Evolutionary conservation across 2,113 vertebrate species (phyloP).

Genomic region (Brevimyrus niger): DNA sequence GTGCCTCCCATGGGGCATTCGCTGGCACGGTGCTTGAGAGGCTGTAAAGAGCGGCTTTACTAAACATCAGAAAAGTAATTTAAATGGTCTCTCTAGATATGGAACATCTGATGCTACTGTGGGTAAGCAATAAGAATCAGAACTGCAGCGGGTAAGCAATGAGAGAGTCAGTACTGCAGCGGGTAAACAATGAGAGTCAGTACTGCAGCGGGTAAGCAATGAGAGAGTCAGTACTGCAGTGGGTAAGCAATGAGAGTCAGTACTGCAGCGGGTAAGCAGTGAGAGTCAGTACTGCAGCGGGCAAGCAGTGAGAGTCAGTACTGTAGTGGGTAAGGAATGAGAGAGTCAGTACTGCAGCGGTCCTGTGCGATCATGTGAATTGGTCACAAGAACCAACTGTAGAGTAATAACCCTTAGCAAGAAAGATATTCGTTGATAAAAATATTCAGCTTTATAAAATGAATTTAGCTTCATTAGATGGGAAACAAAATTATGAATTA

Average conservation of each 20-base stretch:
- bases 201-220: too few relatives aligned
- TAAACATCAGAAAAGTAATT: background rate
- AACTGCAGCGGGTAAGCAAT: background rate
- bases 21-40: background rate
- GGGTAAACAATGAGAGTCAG: too few relatives aligned
- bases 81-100: background rate
- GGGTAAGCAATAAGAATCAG: background rate
- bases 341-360: background rate
- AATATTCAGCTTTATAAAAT: background rate
- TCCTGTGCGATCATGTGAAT: background rate
- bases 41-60: background rate
- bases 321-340: too few relatives aligned
- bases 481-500: too few relatives aligned
- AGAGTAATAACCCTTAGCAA: background rate
- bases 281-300: background rate
- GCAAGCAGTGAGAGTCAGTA: background rate
- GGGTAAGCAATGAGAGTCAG: background rate
- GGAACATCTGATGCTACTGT: background rate
- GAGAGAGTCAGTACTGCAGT: too few relatives aligned
- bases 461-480: too few relatives aligned
- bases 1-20: background rate
- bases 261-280: background rate
- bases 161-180: background rate
- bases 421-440: background rate
- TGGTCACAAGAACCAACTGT: background rate